Percentiles rank a stretch among this genome's conserved stretches.
Conservation (phyloP, 2,797 vertebrate genomes). For the Acrossocheilus wenchowensis region DNA sequence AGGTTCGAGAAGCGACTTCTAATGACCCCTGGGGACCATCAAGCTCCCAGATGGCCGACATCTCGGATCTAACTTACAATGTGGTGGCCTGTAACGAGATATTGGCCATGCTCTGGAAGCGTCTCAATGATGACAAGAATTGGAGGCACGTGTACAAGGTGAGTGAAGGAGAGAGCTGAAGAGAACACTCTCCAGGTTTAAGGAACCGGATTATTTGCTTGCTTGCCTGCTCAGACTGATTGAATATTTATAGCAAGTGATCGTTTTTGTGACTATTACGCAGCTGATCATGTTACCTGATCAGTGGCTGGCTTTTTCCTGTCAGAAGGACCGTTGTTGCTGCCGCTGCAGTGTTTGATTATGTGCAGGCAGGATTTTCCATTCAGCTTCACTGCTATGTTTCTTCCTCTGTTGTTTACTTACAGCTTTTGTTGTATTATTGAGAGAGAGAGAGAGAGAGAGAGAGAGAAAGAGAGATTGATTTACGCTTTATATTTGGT, state of each 20-base stretch:
- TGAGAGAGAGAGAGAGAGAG: neutral
- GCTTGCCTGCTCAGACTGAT: constrained; percentile 4
- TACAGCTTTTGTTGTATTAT: neutral
- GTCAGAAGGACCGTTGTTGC: constrained; percentile 4
- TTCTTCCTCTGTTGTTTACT: constrained; percentile 19
- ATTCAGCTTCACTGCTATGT: neutral
- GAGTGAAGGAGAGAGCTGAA: neutral
- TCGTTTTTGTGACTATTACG: constrained; percentile 27
- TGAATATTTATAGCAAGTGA: constrained; percentile 44
- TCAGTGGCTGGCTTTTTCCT: neutral
- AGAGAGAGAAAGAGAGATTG: neutral
- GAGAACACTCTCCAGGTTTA: neutral
- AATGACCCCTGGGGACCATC: constrained; percentile 99
- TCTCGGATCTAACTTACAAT: constrained; percentile 97
- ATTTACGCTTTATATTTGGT: neutral
- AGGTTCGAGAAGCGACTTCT: constrained; percentile 94
- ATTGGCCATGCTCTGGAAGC: constrained; percentile 98
- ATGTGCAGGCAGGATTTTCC: constrained; percentile 18
- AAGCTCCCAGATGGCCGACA: constrained; percentile 95
- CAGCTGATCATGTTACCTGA: constrained; percentile 20
- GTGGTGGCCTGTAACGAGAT: constrained; percentile 97
- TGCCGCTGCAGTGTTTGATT: constrained; percentile 12
- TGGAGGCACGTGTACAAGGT: constrained; percentile 98
- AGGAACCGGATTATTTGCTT: neutral
- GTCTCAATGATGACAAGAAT: constrained; percentile 96